phyloP scores from a whole-genome alignment of 2,888 invertebrate genomes.

The Heliconius ismenius region DNA sequence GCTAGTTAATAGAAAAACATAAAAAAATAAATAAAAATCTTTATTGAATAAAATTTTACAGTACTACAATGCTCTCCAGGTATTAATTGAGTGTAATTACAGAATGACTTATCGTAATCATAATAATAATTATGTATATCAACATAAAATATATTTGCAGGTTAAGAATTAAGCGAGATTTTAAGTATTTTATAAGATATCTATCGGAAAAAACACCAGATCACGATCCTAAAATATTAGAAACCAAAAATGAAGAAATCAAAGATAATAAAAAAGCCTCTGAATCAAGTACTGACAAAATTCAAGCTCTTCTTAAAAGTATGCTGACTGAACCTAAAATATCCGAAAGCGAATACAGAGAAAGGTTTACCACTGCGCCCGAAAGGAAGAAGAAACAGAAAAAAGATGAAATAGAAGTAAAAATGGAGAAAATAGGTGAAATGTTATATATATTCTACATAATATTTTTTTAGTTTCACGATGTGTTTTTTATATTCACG shows the following conservation, averaged over 20 bases:
- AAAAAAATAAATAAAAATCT: background rate
- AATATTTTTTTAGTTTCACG: background rate
- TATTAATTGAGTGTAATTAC: conserved; percentile 10
- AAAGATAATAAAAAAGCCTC: conserved; percentile 49
- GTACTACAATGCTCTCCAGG: conserved; percentile 44
- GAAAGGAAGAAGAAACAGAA: conserved; percentile 56
- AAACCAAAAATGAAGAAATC: conserved; percentile 49
- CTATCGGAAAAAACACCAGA: conserved; percentile 55
- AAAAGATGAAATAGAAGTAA: conserved; percentile 59
- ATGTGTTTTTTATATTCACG: too few species aligned
- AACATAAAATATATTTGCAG: conserved; percentile 40
- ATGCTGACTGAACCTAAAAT: conserved; percentile 66
- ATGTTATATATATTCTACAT: background rate
- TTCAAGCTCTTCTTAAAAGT: conserved; percentile 69
- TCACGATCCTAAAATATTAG: conserved; percentile 56
- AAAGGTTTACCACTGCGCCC: conserved; percentile 67
- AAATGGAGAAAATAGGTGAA: conserved; percentile 70
- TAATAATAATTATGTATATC: background rate
- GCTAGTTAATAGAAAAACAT: background rate
- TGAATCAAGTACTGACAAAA: conserved; percentile 65
- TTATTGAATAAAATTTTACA: background rate
- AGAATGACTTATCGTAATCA: background rate
- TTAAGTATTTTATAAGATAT: conserved; percentile 46
- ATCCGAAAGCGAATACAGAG: conserved; percentile 64
- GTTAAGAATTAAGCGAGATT: conserved; percentile 47